Evolutionary conservation across 2,888 invertebrate genomes (phyloP), one percentile per base, ranked within the genome.

Genomic region (Digitonthophagus gazella): DNA sequence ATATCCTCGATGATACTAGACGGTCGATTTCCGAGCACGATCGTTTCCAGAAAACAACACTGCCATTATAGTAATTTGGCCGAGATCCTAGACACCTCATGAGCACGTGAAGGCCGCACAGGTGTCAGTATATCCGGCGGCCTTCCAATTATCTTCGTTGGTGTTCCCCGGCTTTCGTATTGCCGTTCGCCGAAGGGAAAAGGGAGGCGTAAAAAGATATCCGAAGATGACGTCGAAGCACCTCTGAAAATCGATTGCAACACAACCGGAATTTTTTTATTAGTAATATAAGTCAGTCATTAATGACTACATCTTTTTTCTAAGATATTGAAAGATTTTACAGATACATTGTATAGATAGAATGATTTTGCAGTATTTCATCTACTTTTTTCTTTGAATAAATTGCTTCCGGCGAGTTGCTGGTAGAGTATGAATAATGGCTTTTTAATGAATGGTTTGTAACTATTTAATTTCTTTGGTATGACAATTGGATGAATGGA

Each of bases 81-180:
- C 58, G 65, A 69, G 64, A 69, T 64, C 28, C 64, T 67, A 67
- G 67, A 67, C 69, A 66, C 69, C 67, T 69, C 67, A 67, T 69
- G 58, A 69, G 64, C 69, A 69, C 66, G 67, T 64, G 73, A 73
- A 74, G 75, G 75, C 75, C 76, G 68, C 69, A 72, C 73, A 75
- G 75, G 76, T 76, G 76, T 75, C 75, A 75, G 74, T 75, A 72
- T 71, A 73, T 75, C 75, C 75, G 54, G 65, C 73, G 72, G 74
- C 74, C 74, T 75, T 69, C 66, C 74, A 74, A 78, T 78, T 78
- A 78, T 78, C 78, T 72, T 76, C 78, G 78, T 78, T 78, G 78
- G 78, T 78, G 78, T 78, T 78, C 78, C 72, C 63, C 54, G 44
- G 15, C 19, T 22, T 63, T 22, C 57, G 8, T 64, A 19, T 64